Conservation (phyloP, 2,113 vertebrate genomes). For the Catharus bicknelli region DNA sequence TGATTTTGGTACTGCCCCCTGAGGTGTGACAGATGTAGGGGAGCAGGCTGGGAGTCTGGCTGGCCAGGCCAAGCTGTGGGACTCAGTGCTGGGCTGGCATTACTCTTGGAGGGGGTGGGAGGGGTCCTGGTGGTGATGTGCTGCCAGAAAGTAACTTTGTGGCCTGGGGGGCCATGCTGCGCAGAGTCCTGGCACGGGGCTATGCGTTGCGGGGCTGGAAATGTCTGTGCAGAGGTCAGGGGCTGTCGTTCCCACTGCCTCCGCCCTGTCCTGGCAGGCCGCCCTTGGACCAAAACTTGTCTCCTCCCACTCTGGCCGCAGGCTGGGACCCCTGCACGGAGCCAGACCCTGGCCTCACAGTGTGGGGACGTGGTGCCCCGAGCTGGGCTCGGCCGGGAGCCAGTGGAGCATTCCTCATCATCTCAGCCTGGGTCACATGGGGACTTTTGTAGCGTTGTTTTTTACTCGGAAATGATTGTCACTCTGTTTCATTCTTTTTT, state of each 20-base stretch:
- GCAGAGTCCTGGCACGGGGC: fast-evolving
- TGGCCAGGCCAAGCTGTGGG: background rate
- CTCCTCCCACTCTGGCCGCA: background rate
- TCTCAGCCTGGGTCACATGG: slow-evolving; percentile 40
- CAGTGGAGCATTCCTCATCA: slow-evolving; percentile 29
- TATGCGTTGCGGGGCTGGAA: background rate
- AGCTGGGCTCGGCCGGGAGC: background rate
- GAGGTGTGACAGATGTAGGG: fast-evolving
- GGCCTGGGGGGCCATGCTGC: fast-evolving
- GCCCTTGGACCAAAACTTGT: slow-evolving; percentile 39
- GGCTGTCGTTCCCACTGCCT: background rate
- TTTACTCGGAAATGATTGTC: slow-evolving; percentile 34
- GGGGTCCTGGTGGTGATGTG: fast-evolving
- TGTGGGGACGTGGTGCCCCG: background rate
- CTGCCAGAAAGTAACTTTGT: background rate
- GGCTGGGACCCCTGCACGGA: background rate
- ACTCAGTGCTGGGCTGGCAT: background rate
- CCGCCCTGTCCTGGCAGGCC: background rate
- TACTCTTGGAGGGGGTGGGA: background rate
- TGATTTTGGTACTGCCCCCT: background rate
- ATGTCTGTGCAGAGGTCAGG: slow-evolving; percentile 34
- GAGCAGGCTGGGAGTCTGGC: background rate
- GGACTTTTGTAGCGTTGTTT: slow-evolving; percentile 37
- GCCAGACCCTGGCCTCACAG: background rate
- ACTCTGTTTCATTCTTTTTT: background rate